phyloP scores from a whole-genome alignment of 1,140 invertebrate species.

The Chrysoperla carnea region DNA sequence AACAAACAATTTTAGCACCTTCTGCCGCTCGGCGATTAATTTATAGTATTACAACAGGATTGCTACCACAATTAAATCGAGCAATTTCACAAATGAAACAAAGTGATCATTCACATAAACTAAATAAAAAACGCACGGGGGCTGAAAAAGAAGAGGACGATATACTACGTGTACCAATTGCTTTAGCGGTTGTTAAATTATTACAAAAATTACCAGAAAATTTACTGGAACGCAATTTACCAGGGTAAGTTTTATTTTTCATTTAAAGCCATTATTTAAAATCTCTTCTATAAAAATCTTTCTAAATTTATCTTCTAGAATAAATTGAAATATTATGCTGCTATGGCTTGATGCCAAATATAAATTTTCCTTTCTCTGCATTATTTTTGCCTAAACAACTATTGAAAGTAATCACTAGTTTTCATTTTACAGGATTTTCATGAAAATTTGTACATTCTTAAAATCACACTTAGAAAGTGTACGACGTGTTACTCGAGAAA shows the following conservation, averaged over 20 bases:
- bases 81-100: slow-evolving; percentile 54
- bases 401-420: too few species aligned
- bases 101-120: slow-evolving; percentile 63
- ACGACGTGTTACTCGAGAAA: slow-evolving; percentile 66
- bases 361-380: too few species aligned
- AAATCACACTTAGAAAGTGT: slow-evolving; percentile 82
- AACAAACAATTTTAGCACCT: slow-evolving; percentile 37
- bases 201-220: slow-evolving; percentile 69
- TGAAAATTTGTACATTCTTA: slow-evolving; percentile 77
- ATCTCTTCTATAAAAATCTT: background rate
- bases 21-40: slow-evolving; percentile 58
- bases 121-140: slow-evolving; percentile 46
- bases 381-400: too few species aligned
- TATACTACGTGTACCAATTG: slow-evolving; percentile 77
- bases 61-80: slow-evolving; percentile 46
- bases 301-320: background rate
- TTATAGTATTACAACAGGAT: slow-evolving; percentile 24
- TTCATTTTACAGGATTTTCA: slow-evolving; percentile 51
- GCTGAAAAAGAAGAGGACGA: slow-evolving; percentile 69
- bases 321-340: slow-evolving; percentile 1
- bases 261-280: slow-evolving; percentile 3
- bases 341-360: too few species aligned
- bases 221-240: slow-evolving; percentile 56
- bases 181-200: slow-evolving; percentile 80
- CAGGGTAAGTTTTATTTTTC: slow-evolving; percentile 38